Percentiles rank a stretch among this genome's conserved stretches.
Evolutionary conservation across 2,797 vertebrate genomes (phyloP).

Genomic region (Threskiornis aethiopicus): DNA sequence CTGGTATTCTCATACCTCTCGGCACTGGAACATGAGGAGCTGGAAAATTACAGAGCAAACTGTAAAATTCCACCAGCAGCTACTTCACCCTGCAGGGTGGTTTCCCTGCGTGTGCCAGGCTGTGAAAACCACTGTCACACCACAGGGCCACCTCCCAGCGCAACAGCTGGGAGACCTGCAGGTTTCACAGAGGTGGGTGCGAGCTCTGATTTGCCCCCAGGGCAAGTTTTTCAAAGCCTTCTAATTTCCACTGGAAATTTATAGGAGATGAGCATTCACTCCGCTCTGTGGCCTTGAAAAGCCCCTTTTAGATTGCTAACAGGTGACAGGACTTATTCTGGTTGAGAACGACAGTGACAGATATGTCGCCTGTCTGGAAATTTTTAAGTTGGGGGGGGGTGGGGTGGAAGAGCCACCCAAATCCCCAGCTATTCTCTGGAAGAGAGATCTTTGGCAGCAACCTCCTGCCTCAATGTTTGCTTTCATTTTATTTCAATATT

Average conservation of each 20-base stretch:
- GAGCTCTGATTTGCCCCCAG: not conserved
- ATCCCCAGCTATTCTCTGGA: not conserved
- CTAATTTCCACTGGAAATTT: not conserved
- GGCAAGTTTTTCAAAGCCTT: not conserved
- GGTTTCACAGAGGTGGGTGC: not conserved
- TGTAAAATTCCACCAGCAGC: conserved; percentile 57
- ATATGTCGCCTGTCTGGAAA: not conserved
- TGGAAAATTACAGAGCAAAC: conserved; percentile 63
- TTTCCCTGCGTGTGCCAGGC: not conserved
- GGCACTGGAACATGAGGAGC: not conserved
- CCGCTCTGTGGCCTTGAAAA: not conserved
- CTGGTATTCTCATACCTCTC: conserved; percentile 23
- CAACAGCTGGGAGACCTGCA: not conserved
- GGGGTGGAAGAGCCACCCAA: not conserved
- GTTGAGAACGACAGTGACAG: not conserved
- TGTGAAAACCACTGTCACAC: not conserved
- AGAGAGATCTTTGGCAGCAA: not conserved
- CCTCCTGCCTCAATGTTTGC: not conserved
- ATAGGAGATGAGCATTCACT: not conserved
- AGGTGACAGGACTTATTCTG: not conserved
- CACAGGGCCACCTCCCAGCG: not conserved
- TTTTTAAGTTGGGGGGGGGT: not conserved
- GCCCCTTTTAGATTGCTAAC: not conserved
- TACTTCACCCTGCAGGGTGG: not conserved
- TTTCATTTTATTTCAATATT: not conserved